These are phyloP conservation scores for Pholis gunnellus DNA, from an alignment of 2,113 vertebrate genomes.

Conservation along the genomic window DNA sequence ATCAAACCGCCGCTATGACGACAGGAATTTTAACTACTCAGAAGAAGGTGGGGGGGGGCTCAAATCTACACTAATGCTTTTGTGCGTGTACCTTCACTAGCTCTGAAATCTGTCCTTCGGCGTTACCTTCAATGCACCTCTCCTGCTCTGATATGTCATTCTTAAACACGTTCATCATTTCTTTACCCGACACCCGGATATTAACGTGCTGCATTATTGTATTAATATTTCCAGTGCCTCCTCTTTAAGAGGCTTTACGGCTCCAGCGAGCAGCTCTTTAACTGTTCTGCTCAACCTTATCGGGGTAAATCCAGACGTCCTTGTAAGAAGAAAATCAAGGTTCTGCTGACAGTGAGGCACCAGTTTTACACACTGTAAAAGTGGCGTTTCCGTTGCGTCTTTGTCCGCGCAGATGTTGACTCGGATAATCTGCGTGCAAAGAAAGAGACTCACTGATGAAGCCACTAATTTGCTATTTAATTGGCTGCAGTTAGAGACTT, in stretches of 20 bases:
- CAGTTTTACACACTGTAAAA: constrained; percentile 18
- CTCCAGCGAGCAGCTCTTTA: constrained; percentile 49
- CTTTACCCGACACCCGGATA: constrained; percentile 35
- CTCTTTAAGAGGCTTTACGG: constrained; percentile 68
- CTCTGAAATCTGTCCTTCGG: constrained; percentile 45
- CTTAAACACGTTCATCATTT: constrained; percentile 36
- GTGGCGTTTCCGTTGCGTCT: constrained; percentile 40
- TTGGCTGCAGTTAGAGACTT: constrained; percentile 58
- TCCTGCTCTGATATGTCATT: constrained; percentile 27
- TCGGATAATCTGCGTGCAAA: constrained; percentile 38
- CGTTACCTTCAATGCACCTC: constrained; percentile 18
- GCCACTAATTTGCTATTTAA: constrained; percentile 70
- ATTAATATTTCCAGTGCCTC: constrained; percentile 57
- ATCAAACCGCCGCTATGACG: constrained; percentile 62
- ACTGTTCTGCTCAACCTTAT: constrained; percentile 55
- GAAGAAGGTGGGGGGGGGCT: not conserved
- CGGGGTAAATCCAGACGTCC: constrained; percentile 65
- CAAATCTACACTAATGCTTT: constrained; percentile 20
- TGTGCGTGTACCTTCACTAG: constrained; percentile 6
- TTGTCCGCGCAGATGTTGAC: constrained; percentile 49
- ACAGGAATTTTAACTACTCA: constrained; percentile 54
- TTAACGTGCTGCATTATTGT: constrained; percentile 42
- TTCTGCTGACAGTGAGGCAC: constrained; percentile 47
- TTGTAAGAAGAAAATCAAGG: constrained; percentile 55
- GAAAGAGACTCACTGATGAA: constrained; percentile 42